Base-by-base conservation (phyloP, 1,140 invertebrate genomes). In the Apis dorsata region DNA sequence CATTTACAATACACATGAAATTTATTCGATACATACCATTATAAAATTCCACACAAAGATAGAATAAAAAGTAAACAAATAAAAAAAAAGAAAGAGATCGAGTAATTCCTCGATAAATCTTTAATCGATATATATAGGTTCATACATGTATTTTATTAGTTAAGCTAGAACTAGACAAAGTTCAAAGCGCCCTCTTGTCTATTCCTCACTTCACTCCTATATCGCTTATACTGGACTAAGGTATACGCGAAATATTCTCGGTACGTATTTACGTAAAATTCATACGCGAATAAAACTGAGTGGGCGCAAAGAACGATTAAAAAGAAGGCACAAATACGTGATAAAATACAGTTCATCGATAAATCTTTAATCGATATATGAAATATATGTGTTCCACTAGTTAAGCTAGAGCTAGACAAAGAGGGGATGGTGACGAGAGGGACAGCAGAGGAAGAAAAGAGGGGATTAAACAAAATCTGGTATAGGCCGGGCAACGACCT, bases 401-500 rank as follows among this genome's bases (percentile, higher is more conserved):
- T 86, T 28, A 19, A 70, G 49, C 57, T 59, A 49, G 70, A 85
- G 60, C 17, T 57, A 79, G 79, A n/a, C 15, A 59, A 60, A 66
- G n/a, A 59, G 53, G 57, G 19, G 59, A 34, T 34, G 34, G 34
- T 34, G 65, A 21, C n/a, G 34, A 21, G 62, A 44, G 34, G 34
- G 34, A 44, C 34, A 34, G 49, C n/a, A 21, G 59, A 17, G 24
- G 60, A 12, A 19, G n/a, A 28, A 34, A 44, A 13, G 57, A 28
- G 72, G 60, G 78, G 88, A 91, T 90, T 77, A 79, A 89, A 91
- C 84, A 86, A 90, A 91, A 91, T 91, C 85, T 66, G 81, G 84
- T 84, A 79, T 86, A 81, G 80, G 72, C 85, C 34, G 91, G 89
- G 81, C 90, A 89, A 88, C 74, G 91, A 91, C 91, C 91, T 90